Conservation (phyloP, 2,797 vertebrate species). For the Parotocinclus haroldoi region DNA sequence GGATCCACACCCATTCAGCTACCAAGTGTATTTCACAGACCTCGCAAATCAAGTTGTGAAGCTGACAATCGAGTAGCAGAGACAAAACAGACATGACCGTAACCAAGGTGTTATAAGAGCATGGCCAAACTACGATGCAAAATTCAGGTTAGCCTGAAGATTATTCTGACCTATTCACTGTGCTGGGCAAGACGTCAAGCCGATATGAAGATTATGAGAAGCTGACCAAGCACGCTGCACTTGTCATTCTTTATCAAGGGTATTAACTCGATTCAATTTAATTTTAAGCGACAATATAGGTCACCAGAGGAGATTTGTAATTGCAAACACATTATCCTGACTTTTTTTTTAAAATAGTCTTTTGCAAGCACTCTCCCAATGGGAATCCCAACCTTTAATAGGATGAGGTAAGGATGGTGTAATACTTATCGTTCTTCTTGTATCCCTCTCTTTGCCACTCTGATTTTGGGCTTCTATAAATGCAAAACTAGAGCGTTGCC, state of each 20-base stretch:
- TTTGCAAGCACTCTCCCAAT: constrained; percentile 41
- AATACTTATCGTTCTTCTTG: constrained; percentile 44
- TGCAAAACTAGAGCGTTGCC: too few relatives aligned
- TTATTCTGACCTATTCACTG: neutral
- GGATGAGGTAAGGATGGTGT: constrained; percentile 64
- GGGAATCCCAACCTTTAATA: constrained; percentile 59
- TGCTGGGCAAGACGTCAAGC: neutral
- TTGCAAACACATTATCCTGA: constrained; percentile 41
- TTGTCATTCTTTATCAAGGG: constrained; percentile 47
- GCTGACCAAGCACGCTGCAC: constrained; percentile 28
- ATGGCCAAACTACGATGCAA: too few relatives aligned
- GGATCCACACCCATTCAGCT: constrained; percentile 6
- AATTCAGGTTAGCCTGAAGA: too few relatives aligned
- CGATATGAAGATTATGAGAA: neutral
- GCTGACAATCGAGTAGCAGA: too few relatives aligned
- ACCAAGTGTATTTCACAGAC: neutral
- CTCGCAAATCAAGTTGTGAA: neutral
- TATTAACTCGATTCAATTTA: constrained; percentile 46
- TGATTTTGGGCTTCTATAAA: constrained; percentile 11
- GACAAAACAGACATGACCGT: too few relatives aligned
- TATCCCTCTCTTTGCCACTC: constrained; percentile 9
- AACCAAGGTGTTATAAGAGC: too few relatives aligned
- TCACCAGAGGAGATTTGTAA: constrained; percentile 47
- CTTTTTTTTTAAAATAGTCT: constrained; percentile 49
- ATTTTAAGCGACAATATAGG: constrained; percentile 50